Evolutionary conservation across 2,888 invertebrate species (phyloP).

Genomic region (Rhodophaea formosa): DNA sequence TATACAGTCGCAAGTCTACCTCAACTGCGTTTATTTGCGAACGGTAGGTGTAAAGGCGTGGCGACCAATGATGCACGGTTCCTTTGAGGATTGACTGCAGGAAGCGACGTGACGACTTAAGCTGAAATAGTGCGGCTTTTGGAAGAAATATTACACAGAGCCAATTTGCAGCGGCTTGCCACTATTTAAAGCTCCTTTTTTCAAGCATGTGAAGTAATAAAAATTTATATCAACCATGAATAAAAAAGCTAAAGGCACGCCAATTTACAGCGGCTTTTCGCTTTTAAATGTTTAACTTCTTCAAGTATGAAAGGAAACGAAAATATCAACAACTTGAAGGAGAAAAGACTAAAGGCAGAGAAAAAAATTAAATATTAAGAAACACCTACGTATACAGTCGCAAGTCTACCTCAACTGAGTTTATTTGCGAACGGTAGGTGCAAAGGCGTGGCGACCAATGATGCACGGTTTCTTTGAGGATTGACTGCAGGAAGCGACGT

Average conservation of each 20-base stretch:
- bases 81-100: slow-evolving; percentile 22
- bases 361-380: no score
- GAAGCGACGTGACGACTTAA: slow-evolving; percentile 4
- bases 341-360: not conserved
- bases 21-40: slow-evolving; percentile 12
- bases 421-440: slow-evolving; percentile 19
- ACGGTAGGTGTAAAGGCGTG: slow-evolving; percentile 19
- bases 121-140: slow-evolving; percentile 8
- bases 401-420: not conserved
- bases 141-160: not conserved
- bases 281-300: no score
- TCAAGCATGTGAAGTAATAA: not conserved
- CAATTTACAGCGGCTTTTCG: no score
- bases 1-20: not conserved
- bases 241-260: no score
- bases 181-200: no score
- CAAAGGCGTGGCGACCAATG: slow-evolving; percentile 19
- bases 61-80: slow-evolving; percentile 20
- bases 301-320: no score
- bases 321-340: no score
- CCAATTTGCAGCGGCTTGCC: not conserved
- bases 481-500: slow-evolving; percentile 10
- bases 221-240: not conserved
- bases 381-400: not conserved
- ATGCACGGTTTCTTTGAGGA: slow-evolving; percentile 24